Base-by-base conservation (phyloP, 1,140 invertebrate species). In the Bombus cullumanus region DNA sequence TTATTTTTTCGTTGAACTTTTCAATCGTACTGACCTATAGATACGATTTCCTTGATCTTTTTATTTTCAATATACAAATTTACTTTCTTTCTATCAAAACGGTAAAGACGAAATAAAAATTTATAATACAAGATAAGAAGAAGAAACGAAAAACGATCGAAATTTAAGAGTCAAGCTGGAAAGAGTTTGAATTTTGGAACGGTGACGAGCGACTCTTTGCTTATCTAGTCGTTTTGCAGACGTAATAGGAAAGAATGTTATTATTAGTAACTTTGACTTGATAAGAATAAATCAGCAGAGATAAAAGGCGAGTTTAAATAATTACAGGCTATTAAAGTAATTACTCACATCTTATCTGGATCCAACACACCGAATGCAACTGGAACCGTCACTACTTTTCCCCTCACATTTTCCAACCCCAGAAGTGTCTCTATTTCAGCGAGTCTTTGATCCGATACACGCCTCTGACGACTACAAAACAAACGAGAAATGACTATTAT, bases 401-500 rank as follows among this genome's bases (percentile, higher is more conserved):
- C 96, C 84, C 94, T 95, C 91, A 96, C 93, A 85, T 95, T 96
- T 3, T 93, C 86, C 69, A 97, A 92, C 3, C 95, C 96, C 77
- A 97, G 59, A 15, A 96, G 89, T 31, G 97, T 97, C 89, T 97
- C 96, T 86, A 97, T 92, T 91, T 97, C 96, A 57, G 96, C 96
- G 57, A 97, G 88, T 77, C 96, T 94, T 91, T 97, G 96, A 92
- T 97, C 97, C n/a, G 96, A 97, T 28, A 96, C 95, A 62, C 96
- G 93, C 92, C 97, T 96, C 62, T 96, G 94, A 87, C 96, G 96
- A 93, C 90, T 95, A 93, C 64, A 94, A 93, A 92, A 1, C 5
- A 15, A 41, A 39, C 5, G 34, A 4, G 2, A 0, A 22, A 25
- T 37, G 34, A 34, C 1, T 4, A 10, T 34, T 15, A 34, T 22